These are phyloP conservation scores for Vidua macroura DNA, from an alignment of 2,113 vertebrate genomes.

Conservation along the genomic window DNA sequence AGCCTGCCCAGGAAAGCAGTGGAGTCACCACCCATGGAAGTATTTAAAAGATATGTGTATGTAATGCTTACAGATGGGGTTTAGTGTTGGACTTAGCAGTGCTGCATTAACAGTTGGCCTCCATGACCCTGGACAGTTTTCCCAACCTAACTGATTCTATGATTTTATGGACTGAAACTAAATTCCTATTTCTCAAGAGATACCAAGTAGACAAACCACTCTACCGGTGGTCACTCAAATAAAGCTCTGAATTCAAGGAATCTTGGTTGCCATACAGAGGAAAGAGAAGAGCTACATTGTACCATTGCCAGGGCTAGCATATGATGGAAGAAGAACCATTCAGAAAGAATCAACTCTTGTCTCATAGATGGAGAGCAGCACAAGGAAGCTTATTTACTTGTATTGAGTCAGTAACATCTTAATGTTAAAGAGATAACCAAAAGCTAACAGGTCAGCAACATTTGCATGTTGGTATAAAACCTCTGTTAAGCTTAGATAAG, in stretches of 20 bases:
- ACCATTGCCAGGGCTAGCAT: rapidly evolving
- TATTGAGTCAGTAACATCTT: neutral
- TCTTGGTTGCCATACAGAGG: neutral
- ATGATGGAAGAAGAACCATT: neutral
- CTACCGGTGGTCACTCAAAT: neutral
- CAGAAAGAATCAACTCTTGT: neutral
- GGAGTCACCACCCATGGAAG: neutral
- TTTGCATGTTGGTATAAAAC: neutral
- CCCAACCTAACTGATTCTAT: neutral
- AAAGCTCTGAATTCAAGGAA: neutral
- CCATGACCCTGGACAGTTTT: neutral
- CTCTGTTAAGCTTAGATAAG: neutral
- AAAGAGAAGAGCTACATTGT: neutral
- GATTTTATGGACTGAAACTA: neutral
- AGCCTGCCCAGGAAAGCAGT: neutral
- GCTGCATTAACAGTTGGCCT: neutral
- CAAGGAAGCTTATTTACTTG: neutral
- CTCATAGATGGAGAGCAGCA: neutral
- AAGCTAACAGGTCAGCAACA: neutral
- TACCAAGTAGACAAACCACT: neutral
- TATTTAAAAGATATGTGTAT: neutral
- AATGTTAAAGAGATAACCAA: neutral
- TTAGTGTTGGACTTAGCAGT: neutral
- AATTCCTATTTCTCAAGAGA: neutral
- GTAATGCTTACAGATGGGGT: neutral